Percentiles rank a stretch among this genome's conserved stretches.
These are phyloP conservation scores for Agonum fuliginosum DNA, from an alignment of 2,888 invertebrate genomes.

Conservation along the genomic window DNA sequence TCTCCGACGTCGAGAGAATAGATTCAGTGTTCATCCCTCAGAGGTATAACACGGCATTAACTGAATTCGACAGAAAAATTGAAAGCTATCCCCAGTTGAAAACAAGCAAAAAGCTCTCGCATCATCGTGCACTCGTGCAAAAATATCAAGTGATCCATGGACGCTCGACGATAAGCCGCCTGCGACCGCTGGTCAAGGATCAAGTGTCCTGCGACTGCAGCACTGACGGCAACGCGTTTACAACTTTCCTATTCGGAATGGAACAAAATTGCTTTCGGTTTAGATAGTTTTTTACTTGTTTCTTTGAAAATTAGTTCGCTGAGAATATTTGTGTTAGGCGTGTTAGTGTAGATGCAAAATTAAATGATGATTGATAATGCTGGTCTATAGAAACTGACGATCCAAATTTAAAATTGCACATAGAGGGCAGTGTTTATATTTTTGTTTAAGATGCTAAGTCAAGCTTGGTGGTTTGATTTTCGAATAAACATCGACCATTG, in stretches of 20 bases:
- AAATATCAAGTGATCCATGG: slow-evolving; percentile 42
- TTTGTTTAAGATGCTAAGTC: no score
- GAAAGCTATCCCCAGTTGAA: slow-evolving; percentile 39
- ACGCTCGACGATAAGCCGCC: slow-evolving; percentile 23
- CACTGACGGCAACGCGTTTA: not conserved
- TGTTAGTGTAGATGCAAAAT: no score
- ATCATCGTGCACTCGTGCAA: slow-evolving; percentile 44
- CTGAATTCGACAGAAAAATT: slow-evolving; percentile 44
- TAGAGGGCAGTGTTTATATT: no score
- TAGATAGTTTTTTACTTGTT: no score
- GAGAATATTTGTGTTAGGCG: no score
- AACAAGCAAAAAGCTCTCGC: slow-evolving; percentile 41
- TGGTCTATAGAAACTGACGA: no score
- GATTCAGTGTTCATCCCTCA: slow-evolving; percentile 19
- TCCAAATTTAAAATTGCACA: no score
- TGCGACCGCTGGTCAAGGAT: slow-evolving; percentile 36
- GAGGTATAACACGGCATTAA: slow-evolving; percentile 38
- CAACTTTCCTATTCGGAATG: not conserved
- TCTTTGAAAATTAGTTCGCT: no score
- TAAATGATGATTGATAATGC: no score
- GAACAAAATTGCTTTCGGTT: no score
- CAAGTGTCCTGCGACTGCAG: slow-evolving; percentile 30
- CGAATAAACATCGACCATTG: no score
- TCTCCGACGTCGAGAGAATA: slow-evolving; percentile 12
- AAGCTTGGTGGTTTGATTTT: no score